These are phyloP conservation scores for Ciconia nigra DNA, from an alignment of 2,797 vertebrate genomes.

Conservation along the genomic window DNA sequence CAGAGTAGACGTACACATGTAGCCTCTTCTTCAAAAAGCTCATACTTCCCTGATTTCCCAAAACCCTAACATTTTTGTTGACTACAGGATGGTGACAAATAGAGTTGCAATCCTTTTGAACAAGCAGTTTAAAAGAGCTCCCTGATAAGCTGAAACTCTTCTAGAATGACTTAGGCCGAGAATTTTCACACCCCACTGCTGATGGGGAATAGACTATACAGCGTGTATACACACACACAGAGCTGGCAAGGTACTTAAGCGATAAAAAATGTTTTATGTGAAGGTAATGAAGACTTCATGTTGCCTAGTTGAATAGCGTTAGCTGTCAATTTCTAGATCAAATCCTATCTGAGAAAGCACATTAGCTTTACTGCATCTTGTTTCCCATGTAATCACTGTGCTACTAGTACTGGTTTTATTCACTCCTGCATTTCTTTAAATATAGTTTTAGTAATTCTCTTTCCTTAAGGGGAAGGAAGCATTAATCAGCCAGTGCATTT, in stretches of 20 bases:
- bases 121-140: not conserved
- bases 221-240: not conserved
- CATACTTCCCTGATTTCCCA: not conserved
- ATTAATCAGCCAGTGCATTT: not conserved
- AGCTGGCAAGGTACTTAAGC: not conserved
- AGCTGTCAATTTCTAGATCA: not conserved
- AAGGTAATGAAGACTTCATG: not conserved
- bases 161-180: not conserved
- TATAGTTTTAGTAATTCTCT: conserved; percentile 1
- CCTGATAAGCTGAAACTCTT: not conserved
- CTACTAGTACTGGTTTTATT: not conserved
- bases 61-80: not conserved
- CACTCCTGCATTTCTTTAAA: not conserved
- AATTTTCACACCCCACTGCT: not conserved
- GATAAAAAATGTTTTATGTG: not conserved
- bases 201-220: not conserved
- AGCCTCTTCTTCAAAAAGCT: not conserved
- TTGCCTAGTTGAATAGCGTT: not conserved
- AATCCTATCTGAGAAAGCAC: not conserved
- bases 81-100: not conserved
- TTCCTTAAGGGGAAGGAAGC: not conserved
- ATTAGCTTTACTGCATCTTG: not conserved
- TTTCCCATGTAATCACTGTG: not conserved
- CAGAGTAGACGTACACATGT: not conserved
- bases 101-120: not conserved